Percentiles rank a stretch among this genome's conserved stretches.
Conservation (phyloP, 2,888 invertebrate species). For the Ennomos quercinarius region DNA sequence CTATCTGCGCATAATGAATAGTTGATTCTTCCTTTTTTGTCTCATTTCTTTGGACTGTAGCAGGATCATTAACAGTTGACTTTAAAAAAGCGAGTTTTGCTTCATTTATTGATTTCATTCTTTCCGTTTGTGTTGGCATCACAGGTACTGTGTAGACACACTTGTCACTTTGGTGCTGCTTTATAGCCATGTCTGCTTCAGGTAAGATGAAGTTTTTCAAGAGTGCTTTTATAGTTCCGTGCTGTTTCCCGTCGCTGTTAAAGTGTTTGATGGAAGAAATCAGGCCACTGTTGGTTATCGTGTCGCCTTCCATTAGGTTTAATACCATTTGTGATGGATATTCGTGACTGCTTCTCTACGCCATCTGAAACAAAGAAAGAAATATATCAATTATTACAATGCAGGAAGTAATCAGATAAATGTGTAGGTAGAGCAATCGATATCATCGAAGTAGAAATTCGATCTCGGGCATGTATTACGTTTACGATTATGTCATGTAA, state of each 20-base stretch:
- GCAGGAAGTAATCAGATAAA: constrained; percentile 31
- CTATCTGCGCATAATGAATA: constrained; percentile 76
- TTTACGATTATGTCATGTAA: constrained; percentile 45
- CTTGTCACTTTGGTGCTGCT: constrained; percentile 70
- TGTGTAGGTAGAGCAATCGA: constrained; percentile 11
- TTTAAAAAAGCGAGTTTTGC: constrained; percentile 75
- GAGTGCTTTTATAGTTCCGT: constrained; percentile 71
- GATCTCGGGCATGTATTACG: constrained; percentile 32
- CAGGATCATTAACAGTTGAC: constrained; percentile 59
- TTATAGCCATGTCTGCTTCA: constrained; percentile 76
- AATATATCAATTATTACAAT: constrained; percentile 15
- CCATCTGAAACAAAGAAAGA: constrained; percentile 76
- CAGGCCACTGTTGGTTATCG: constrained; percentile 67
- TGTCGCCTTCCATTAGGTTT: constrained; percentile 76
- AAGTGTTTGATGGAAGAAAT: constrained; percentile 71
- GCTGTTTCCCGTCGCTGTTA: constrained; percentile 65
- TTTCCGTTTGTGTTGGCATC: constrained; percentile 58
- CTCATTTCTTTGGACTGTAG: constrained; percentile 38
- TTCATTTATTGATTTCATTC: constrained; percentile 69
- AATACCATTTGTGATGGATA: constrained; percentile 72
- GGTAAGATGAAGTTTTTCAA: constrained; percentile 74
- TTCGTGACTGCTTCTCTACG: constrained; percentile 69
- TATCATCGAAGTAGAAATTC: constrained; percentile 22
- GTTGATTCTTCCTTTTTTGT: constrained; percentile 54
- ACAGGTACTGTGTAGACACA: constrained; percentile 73